Percentiles rank a stretch among this genome's conserved stretches.
Evolutionary conservation across 2,888 invertebrate species (phyloP).

Genomic region (Chorisops tibialis): DNA sequence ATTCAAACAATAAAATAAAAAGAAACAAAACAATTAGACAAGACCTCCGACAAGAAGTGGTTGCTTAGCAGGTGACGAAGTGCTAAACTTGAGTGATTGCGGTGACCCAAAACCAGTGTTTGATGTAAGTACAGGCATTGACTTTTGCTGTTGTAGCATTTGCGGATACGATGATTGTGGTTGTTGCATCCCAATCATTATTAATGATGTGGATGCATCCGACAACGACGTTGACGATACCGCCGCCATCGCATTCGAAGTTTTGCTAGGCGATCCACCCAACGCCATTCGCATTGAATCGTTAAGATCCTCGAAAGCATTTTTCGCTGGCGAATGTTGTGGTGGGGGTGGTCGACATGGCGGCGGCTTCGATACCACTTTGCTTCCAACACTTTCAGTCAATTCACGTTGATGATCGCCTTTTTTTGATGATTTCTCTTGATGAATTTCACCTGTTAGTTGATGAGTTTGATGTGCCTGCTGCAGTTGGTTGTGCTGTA

Average conservation of each 20-base stretch:
- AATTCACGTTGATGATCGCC: conserved; percentile 13
- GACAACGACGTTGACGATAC: conserved; percentile 20
- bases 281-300: conserved; percentile 67
- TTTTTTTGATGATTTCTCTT: conserved; percentile 13
- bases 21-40: conserved; percentile 46
- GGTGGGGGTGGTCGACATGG: conserved; percentile 53
- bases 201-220: conserved; percentile 6
- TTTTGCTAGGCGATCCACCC: conserved; percentile 53
- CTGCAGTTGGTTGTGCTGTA: conserved; percentile 26
- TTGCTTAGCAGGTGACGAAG: conserved; percentile 51
- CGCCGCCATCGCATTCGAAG: conserved; percentile 30
- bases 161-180: neutral
- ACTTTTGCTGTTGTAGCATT: conserved; percentile 39
- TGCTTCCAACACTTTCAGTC: conserved; percentile 12
- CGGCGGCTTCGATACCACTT: conserved; percentile 33
- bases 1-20: conserved; percentile 39
- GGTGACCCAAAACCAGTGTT: conserved; percentile 34
- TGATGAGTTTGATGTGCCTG: conserved; percentile 21
- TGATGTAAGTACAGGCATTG: conserved; percentile 26
- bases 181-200: conserved; percentile 4
- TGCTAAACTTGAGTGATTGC: conserved; percentile 37
- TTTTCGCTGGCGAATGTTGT: conserved; percentile 55
- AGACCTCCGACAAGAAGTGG: conserved; percentile 51
- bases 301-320: conserved; percentile 66
- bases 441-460: conserved; percentile 23